Conservation (phyloP, 2,888 invertebrate species). For the Euzophera pinguis region DNA sequence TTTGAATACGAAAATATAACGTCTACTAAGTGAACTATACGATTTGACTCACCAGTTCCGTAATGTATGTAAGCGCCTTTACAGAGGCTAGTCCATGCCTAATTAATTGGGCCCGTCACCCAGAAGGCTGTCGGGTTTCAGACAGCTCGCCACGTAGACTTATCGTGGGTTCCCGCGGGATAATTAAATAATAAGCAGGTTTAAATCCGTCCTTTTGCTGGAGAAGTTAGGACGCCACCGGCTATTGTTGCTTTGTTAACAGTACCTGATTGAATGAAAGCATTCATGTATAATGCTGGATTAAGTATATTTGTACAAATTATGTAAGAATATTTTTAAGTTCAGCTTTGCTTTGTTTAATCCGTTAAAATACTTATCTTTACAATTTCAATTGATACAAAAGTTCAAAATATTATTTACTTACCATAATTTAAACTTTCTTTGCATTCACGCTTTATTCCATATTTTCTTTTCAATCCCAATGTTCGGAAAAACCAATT, state of each 20-base stretch:
- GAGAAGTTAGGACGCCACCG: constrained; percentile 6
- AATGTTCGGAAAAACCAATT: no score
- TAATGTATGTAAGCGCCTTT: constrained; percentile 15
- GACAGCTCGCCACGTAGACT: constrained; percentile 54
- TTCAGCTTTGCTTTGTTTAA: no score
- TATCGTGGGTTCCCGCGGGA: constrained; percentile 54
- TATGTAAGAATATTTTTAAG: not conserved
- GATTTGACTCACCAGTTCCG: not conserved
- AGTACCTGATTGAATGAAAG: constrained; percentile 5
- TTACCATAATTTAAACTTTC: no score
- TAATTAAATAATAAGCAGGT: constrained; percentile 66
- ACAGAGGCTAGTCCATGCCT: constrained; percentile 37
- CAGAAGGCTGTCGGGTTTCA: constrained; percentile 47
- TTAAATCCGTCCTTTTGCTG: constrained; percentile 47
- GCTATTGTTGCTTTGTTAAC: constrained; percentile 10
- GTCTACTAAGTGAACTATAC: not conserved
- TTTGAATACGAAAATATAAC: not conserved
- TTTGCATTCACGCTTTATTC: no score
- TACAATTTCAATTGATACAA: no score
- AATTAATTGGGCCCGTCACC: constrained; percentile 61
- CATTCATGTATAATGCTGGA: not conserved
- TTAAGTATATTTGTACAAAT: not conserved
- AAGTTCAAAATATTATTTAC: no score
- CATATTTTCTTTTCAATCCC: no score
- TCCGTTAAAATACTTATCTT: no score